Conservation (phyloP, 2,888 invertebrate genomes). For the Drosophila kuntzei region DNA sequence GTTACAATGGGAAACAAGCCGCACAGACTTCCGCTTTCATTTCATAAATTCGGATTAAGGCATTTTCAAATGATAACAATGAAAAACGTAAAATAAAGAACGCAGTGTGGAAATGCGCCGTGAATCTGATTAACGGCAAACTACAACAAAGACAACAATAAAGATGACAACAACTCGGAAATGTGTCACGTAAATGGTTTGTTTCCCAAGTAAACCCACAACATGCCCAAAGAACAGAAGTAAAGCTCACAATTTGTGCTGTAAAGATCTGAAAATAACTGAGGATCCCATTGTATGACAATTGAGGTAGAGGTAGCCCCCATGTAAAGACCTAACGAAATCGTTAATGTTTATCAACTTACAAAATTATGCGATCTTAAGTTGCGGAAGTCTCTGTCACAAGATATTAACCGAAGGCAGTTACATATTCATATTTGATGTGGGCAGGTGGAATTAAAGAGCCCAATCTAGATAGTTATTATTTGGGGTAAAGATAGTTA, state of each 20-base stretch:
- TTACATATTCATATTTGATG: conserved; percentile 7
- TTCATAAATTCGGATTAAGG: conserved; percentile 81
- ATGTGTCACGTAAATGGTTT: conserved; percentile 76
- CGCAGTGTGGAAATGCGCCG: conserved; percentile 70
- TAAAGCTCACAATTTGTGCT: conserved; percentile 63
- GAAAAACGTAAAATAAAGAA: conserved; percentile 50
- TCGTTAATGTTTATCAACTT: conserved; percentile 30
- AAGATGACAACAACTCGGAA: conserved; percentile 42
- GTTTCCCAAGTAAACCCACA: conserved; percentile 63
- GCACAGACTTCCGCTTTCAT: conserved; percentile 79
- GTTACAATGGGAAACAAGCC: conserved; percentile 74
- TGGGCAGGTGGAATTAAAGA: conserved; percentile 16
- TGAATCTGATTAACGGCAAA: conserved; percentile 78
- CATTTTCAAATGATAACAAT: conserved; percentile 80
- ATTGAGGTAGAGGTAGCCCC: conserved; percentile 33
- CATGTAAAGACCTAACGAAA: conserved; percentile 23
- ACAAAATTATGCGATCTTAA: conserved; percentile 20
- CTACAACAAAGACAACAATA: conserved; percentile 24
- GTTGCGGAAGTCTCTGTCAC: conserved; percentile 32
- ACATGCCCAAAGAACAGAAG: conserved; percentile 59
- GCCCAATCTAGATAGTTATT: not conserved
- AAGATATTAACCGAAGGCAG: conserved; percentile 5
- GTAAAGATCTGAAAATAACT: conserved; percentile 28
- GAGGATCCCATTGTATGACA: conserved; percentile 42
- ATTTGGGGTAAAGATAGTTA: not conserved